These are phyloP conservation scores for Drosophila neonasuta DNA, from an alignment of 2,888 invertebrate genomes.

Conservation along the genomic window DNA sequence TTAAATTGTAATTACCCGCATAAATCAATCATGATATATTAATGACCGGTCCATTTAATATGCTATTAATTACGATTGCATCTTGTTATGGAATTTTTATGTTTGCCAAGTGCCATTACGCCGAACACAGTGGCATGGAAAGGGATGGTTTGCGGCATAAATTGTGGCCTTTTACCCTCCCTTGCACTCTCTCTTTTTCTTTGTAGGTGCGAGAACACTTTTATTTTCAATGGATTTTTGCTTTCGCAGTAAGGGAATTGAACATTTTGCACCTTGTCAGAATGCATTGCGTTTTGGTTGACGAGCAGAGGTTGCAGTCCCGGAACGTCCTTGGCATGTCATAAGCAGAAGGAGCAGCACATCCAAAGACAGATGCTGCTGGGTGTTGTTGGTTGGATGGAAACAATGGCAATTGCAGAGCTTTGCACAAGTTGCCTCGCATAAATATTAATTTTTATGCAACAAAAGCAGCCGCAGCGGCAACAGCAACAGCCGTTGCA, in stretches of 20 bases:
- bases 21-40: constrained; percentile 68
- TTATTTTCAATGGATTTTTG: constrained; percentile 40
- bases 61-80: constrained; percentile 70
- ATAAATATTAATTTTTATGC: constrained; percentile 78
- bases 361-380: background rate
- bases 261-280: constrained; percentile 47
- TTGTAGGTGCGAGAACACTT: constrained; percentile 12
- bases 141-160: background rate
- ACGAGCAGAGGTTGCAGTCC: constrained; percentile 41
- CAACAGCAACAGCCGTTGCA: constrained; percentile 41
- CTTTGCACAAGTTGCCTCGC: constrained; percentile 75
- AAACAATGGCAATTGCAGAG: constrained; percentile 74
- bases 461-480: constrained; percentile 61
- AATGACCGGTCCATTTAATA: constrained; percentile 64
- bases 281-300: constrained; percentile 45
- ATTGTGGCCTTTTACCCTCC: background rate
- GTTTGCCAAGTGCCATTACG: constrained; percentile 47
- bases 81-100: constrained; percentile 54
- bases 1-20: constrained; percentile 61
- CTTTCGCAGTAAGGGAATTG: constrained; percentile 17
- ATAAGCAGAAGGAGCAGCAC: constrained; percentile 17
- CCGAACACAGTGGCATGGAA: constrained; percentile 6
- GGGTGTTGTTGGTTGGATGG: constrained; percentile 21
- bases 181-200: background rate
- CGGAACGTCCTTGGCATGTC: constrained; percentile 64